A percentile compares a stretch with the other conserved stretches of the same genome.
phyloP scores from a whole-genome alignment of 2,797 vertebrate species.

The Lepidocolaptes lacrymiger region DNA sequence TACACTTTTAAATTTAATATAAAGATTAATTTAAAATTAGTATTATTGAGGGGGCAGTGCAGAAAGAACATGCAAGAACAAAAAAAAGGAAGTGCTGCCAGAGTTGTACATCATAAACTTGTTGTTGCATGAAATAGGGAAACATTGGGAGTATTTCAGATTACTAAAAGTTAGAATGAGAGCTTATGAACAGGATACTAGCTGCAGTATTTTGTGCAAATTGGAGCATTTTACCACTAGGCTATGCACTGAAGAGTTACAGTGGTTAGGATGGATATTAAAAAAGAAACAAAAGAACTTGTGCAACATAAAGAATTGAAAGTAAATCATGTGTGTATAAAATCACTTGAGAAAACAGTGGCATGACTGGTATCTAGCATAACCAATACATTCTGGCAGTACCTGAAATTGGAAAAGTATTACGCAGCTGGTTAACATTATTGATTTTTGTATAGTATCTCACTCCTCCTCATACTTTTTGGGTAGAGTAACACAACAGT shows the following conservation, averaged over 20 bases:
- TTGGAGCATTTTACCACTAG: background rate
- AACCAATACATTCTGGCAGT: background rate
- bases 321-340: background rate
- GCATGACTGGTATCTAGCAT: background rate
- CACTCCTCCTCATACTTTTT: background rate
- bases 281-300: background rate
- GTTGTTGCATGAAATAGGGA: background rate
- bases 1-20: background rate
- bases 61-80: background rate
- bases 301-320: background rate
- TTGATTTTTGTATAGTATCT: background rate
- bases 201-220: background rate
- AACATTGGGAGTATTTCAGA: background rate
- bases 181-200: background rate
- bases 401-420: background rate
- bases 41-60: background rate
- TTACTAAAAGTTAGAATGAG: background rate
- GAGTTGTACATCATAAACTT: background rate
- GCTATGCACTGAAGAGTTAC: background rate
- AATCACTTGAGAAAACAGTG: background rate
- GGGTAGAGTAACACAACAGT: background rate
- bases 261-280: background rate
- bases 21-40: background rate
- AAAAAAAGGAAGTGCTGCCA: background rate
- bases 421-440: background rate